Evolutionary conservation across 1,140 invertebrate genomes (phyloP), one percentile per base, ranked within the genome.

Genomic region (Conus betulinus): DNA sequence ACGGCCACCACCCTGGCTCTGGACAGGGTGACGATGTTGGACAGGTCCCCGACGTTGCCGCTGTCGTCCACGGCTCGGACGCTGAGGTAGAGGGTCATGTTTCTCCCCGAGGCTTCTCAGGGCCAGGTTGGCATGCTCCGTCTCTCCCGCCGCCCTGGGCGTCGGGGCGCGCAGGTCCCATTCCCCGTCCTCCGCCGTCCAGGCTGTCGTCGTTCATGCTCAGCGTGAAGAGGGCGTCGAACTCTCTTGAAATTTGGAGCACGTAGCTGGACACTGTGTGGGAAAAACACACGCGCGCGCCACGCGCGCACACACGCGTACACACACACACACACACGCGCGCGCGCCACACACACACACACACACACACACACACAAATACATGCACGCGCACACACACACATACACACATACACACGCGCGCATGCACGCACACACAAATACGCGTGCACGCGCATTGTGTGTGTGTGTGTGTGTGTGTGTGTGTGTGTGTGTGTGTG

Each of bases 21-120:
- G 0, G 91, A 91, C 25, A 90, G n/a, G 5, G 90, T 88, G 10
- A 91, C 87, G n/a, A 91, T 67, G 67, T 91, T 91, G 39, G 91
- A 91, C 6, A 82, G n/a, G 0, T 89, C 91, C 4, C 88, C 91
- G 51, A 25, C 11, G 79, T 91, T 91, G 60, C 82, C 88, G 27
- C 27, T 55, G 5, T 85, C 74, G 83, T 91, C 91, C n/a, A 85
- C 53, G 7, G 91, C 88, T 1, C 79, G 60, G 20, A 91, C 52
- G 51, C 60, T 71, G 20, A 91, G n/a, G 81, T 78, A 91, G 5
- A 91, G 17, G 1, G 90, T 91, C 3, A 57, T 23, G 79, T 90
- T 90, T 39, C 15, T 85, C 63, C 23, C 52, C 25, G 11, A 89
- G 53, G 3, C 55, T 20, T 3, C 23, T 51, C 27, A 90, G 63